phyloP scores from a whole-genome alignment of 2,113 vertebrate species.

The Apodemus speciosus region DNA sequence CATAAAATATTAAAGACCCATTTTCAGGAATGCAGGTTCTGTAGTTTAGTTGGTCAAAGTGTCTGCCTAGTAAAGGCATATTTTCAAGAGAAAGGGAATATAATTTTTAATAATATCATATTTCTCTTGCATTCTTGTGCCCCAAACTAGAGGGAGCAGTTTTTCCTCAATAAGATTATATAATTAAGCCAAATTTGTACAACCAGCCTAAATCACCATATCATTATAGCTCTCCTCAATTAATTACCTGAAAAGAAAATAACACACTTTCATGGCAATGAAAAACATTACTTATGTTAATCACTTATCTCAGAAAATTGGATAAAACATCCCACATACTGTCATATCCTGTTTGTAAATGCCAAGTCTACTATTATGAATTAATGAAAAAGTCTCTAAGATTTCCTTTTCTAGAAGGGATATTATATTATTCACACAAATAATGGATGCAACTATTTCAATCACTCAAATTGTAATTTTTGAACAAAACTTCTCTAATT shows the following conservation, averaged over 20 bases:
- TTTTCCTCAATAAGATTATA: slow-evolving; percentile 30
- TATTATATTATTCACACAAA: slow-evolving; percentile 10
- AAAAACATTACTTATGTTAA: slow-evolving; percentile 62
- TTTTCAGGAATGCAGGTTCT: background rate
- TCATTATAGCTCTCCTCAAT: slow-evolving; percentile 45
- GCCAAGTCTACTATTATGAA: slow-evolving; percentile 39
- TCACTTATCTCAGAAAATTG: slow-evolving; percentile 64
- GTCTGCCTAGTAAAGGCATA: background rate
- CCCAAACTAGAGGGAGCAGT: slow-evolving; percentile 36
- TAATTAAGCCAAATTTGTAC: slow-evolving; percentile 53
- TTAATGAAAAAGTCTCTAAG: slow-evolving; percentile 27
- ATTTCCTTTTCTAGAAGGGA: background rate
- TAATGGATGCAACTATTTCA: background rate
- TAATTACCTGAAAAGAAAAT: slow-evolving; percentile 66
- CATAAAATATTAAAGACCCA: slow-evolving; percentile 34
- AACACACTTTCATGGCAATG: slow-evolving; percentile 42
- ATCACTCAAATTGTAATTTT: slow-evolving; percentile 15
- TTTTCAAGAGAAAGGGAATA: slow-evolving; percentile 56
- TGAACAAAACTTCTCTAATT: background rate
- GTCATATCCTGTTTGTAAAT: slow-evolving; percentile 58
- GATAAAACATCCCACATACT: slow-evolving; percentile 53
- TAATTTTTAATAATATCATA: slow-evolving; percentile 35
- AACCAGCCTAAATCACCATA: slow-evolving; percentile 31
- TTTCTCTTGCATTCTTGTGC: slow-evolving; percentile 15
- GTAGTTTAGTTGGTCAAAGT: background rate